Percentiles rank a stretch among this genome's conserved stretches.
Conservation (phyloP, 2,797 vertebrate genomes). For the Tragelaphus eurycerus region DNA sequence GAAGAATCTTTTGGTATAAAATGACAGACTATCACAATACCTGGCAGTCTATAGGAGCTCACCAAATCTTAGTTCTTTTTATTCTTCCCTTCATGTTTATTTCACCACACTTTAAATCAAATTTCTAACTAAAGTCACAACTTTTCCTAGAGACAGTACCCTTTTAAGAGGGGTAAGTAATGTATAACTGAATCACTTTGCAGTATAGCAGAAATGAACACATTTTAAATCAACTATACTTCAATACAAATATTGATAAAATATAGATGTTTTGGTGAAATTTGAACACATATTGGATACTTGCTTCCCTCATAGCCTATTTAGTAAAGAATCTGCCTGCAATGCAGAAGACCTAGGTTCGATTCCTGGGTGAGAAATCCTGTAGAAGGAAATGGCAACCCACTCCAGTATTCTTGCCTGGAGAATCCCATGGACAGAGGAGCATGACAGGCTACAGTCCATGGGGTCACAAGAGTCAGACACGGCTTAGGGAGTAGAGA, state of each 20-base stretch:
- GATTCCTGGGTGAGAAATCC: not conserved
- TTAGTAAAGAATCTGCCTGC: not conserved
- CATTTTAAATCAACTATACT: not conserved
- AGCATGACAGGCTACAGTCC: not conserved
- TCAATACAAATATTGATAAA: not conserved
- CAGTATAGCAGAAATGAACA: not conserved
- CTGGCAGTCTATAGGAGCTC: not conserved
- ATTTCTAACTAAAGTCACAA: not conserved
- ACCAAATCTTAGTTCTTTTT: not conserved
- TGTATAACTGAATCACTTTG: not conserved
- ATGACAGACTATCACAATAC: not conserved
- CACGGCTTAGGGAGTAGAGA: not conserved
- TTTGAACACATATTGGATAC: not conserved
- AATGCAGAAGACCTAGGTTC: not conserved
- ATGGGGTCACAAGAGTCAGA: not conserved
- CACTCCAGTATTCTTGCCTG: not conserved
- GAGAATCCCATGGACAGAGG: not conserved
- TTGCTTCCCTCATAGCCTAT: not conserved
- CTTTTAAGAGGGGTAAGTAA: not conserved
- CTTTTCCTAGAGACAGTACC: not conserved
- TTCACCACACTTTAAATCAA: not conserved
- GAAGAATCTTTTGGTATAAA: not conserved
- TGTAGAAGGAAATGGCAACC: not conserved
- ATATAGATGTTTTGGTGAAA: not conserved
- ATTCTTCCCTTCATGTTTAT: not conserved